Evolutionary conservation across 2,113 vertebrate genomes (phyloP).

Genomic region (Pomatostomus ruficeps): DNA sequence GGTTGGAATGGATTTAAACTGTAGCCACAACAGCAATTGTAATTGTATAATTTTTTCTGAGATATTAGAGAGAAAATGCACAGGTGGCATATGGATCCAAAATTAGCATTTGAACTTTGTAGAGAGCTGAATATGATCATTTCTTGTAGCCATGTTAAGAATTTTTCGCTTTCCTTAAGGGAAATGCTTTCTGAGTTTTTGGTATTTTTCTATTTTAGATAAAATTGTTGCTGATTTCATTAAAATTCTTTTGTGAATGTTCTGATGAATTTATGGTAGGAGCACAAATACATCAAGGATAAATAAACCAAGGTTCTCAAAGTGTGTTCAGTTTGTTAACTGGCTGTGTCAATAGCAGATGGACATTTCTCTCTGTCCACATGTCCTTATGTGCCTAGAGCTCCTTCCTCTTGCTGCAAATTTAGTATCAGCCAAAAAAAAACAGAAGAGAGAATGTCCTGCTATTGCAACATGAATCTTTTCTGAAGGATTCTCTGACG

Average conservation of each 20-base stretch:
- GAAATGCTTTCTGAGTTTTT: not conserved
- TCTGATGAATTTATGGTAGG: not conserved
- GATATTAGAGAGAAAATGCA: not conserved
- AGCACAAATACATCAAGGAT: not conserved
- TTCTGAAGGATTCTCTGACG: conserved; percentile 3
- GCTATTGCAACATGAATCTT: not conserved
- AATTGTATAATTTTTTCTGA: not conserved
- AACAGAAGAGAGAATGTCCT: not conserved
- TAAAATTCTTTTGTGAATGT: not conserved
- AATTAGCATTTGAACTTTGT: not conserved
- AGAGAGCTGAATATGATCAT: not conserved
- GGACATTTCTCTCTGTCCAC: conserved; percentile 2
- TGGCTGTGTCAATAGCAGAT: conserved; percentile 34
- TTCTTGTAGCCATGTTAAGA: not conserved
- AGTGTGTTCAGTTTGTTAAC: not conserved
- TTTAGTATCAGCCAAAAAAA: not conserved
- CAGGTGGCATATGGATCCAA: not conserved
- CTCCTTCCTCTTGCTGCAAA: not conserved
- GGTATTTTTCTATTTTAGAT: not conserved
- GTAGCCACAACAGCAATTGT: not conserved
- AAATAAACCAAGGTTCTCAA: conserved; percentile 7
- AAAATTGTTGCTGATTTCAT: not conserved
- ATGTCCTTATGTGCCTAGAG: not conserved
- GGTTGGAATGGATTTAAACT: not conserved
- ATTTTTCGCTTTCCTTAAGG: not conserved